A percentile compares a stretch with the other conserved stretches of the same genome.
Conservation (phyloP, 2,113 vertebrate genomes). For the Oncorhynchus keta region DNA sequence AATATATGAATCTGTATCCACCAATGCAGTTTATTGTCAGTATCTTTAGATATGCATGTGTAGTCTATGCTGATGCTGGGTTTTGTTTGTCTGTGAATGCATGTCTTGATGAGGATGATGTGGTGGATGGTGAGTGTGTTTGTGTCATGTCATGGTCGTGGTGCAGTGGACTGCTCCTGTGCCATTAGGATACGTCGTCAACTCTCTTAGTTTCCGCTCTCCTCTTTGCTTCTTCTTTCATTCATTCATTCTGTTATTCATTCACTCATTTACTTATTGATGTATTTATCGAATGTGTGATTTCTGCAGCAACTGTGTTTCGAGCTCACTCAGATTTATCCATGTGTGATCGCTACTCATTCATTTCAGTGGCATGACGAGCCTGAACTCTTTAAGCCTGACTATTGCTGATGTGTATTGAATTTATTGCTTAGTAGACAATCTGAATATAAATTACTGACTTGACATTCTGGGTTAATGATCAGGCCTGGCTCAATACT, state of each 20-base stretch:
- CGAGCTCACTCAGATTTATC: neutral
- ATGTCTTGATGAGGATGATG: slow-evolving; percentile 12
- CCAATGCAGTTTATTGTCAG: slow-evolving; percentile 7
- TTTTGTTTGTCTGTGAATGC: slow-evolving; percentile 7
- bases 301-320: slow-evolving; percentile 8
- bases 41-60: slow-evolving; percentile 5
- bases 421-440: neutral
- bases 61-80: neutral
- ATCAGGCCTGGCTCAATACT: neutral
- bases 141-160: slow-evolving; percentile 55
- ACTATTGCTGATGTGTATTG: neutral
- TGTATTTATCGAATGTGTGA: slow-evolving; percentile 17
- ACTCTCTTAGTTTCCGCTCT: neutral
- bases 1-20: neutral
- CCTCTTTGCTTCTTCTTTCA: slow-evolving; percentile 23
- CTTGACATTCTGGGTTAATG: neutral
- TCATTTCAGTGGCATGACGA: neutral
- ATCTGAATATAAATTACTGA: neutral
- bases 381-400: neutral
- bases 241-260: slow-evolving; percentile 19
- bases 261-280: slow-evolving; percentile 7
- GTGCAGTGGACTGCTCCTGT: slow-evolving; percentile 34
- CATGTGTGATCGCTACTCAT: neutral
- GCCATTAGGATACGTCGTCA: neutral
- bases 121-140: neutral